Base-by-base conservation (phyloP, 2,888 invertebrate species). In the Thumatha senex region DNA sequence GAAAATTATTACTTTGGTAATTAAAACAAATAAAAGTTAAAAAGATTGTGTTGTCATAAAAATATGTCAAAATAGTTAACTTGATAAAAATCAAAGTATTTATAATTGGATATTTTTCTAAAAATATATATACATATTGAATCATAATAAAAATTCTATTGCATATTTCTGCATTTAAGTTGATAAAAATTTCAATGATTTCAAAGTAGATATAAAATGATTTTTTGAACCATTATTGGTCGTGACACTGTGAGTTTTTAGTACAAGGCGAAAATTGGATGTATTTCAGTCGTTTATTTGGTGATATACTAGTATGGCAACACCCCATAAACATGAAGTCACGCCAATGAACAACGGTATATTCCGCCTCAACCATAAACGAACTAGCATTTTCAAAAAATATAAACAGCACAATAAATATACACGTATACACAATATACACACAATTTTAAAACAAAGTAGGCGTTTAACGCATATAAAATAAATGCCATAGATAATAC, bases 321-420 rank as follows among this genome's bases (percentile, higher is more conserved):
- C 87, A 84, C 96, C 97, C 96, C 96, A 96, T 89, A 97, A 93
- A 93, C 96, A 97, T 84, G 96, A 96, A 82, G 96, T 96, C 85
- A 97, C 95, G 88, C 97, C 97, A 92, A 97, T 94, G 94, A 96
- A 95, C 88, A 96, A 92, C 77, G 96, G 96, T 92, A 96, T 86
- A 75, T 94, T 93, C 76, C 92, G 92, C 81, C 92, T 90, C 85
- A 93, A 91, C 89, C 93, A 90, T 54, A 72, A 77, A 69, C 93
- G 92, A 92, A 93, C 94, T 94, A 81, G 80, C 80, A 71, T 72
- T 56, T n/a, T 49, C 41, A 58, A 68, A 70, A 24, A 61, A 61
- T 61, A 65, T 42, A 33, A 59, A 59, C 61, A 82, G 74, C 80
- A 84, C 84, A 85, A 83, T 72, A 80, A 80, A 62, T 51, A 51